phyloP scores from a whole-genome alignment of 2,888 invertebrate genomes.

The Escarpia spicata region DNA sequence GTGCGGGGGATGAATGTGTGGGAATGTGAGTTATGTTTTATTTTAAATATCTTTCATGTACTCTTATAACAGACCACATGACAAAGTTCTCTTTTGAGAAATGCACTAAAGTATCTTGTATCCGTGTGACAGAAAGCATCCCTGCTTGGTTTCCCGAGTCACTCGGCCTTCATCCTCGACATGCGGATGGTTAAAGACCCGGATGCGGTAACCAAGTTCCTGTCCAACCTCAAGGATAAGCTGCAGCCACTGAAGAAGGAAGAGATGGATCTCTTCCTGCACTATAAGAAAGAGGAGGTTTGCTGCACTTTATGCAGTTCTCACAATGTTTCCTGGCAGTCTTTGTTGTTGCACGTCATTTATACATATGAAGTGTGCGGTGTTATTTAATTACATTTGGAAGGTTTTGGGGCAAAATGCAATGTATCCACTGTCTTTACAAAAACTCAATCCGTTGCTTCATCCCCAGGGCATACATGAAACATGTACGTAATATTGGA shows the following conservation, averaged over 20 bases:
- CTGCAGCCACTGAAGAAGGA: constrained; percentile 64
- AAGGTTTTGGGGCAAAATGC: too few relatives aligned
- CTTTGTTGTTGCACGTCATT: neutral
- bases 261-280: constrained; percentile 63
- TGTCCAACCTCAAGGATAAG: constrained; percentile 63
- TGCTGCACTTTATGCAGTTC: neutral
- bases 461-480: too few relatives aligned
- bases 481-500: too few relatives aligned
- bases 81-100: too few relatives aligned
- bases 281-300: constrained; percentile 68
- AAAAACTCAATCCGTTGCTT: too few relatives aligned
- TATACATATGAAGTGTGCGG: too few relatives aligned
- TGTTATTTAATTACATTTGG: too few relatives aligned
- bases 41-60: too few relatives aligned
- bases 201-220: constrained; percentile 64
- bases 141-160: constrained; percentile 66
- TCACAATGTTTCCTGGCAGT: neutral
- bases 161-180: constrained; percentile 67
- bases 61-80: too few relatives aligned
- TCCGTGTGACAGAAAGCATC: constrained; percentile 61
- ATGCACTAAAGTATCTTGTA: neutral
- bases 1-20: too few relatives aligned
- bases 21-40: too few relatives aligned
- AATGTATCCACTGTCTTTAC: too few relatives aligned
- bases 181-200: constrained; percentile 68